Evolutionary conservation across 2,888 invertebrate genomes (phyloP).

Genomic region (Athetis lepigone): DNA sequence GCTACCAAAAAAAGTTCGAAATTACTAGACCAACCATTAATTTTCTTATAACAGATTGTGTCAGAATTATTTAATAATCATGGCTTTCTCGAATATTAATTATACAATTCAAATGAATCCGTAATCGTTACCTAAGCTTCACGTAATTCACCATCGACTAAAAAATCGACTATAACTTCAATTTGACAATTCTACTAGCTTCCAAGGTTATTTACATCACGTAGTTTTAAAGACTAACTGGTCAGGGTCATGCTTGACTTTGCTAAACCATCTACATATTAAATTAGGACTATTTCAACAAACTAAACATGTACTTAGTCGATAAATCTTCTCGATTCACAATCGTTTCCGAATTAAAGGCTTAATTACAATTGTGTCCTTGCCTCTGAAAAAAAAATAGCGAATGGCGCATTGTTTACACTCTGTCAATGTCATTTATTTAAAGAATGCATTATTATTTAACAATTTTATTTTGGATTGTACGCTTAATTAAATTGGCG

Average conservation of each 20-base stretch:
- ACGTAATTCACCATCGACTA: conserved; percentile 8
- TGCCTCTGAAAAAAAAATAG: conserved; percentile 43
- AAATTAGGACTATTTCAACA: conserved; percentile 54
- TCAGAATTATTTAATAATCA: neutral
- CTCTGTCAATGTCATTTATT: conserved; percentile 32
- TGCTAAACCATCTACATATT: conserved; percentile 52
- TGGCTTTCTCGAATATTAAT: neutral
- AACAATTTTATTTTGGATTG: neutral
- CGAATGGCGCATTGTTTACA: conserved; percentile 35
- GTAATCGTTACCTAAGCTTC: neutral
- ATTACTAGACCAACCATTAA: conserved; percentile 6
- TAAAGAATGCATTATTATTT: conserved; percentile 11
- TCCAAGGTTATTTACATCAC: conserved; percentile 73
- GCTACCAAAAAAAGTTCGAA: neutral
- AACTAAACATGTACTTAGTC: conserved; percentile 60
- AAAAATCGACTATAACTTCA: conserved; percentile 30
- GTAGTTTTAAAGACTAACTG: conserved; percentile 50
- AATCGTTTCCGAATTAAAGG: conserved; percentile 58
- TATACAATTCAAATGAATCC: neutral
- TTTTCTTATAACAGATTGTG: neutral
- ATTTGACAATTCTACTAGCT: conserved; percentile 57
- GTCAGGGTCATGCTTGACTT: conserved; percentile 66
- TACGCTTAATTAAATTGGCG: conserved; percentile 1
- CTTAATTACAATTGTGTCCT: conserved; percentile 60
- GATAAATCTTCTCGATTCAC: conserved; percentile 52